phyloP scores from a whole-genome alignment of 2,888 invertebrate species.

The Quadroppia sp. region DNA sequence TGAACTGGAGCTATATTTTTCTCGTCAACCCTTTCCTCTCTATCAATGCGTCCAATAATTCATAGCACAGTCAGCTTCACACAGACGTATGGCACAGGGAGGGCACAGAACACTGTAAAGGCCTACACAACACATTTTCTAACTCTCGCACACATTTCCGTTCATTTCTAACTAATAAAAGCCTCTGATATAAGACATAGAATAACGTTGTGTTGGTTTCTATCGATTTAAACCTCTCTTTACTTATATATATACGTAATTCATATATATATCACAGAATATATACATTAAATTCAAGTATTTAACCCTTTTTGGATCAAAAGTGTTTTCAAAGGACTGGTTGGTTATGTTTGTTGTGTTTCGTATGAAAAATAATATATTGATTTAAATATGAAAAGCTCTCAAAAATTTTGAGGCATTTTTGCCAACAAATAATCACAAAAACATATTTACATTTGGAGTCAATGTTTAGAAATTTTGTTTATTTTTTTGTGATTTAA shows the following conservation, averaged over 20 bases:
- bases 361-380: conserved; percentile 8
- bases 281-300: conserved; percentile 6
- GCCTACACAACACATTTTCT: not conserved
- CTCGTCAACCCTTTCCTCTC: not conserved
- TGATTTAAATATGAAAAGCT: not conserved
- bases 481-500: no score
- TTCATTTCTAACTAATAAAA: not conserved
- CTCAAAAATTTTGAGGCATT: not conserved
- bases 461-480: no score
- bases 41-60: not conserved
- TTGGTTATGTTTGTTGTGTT: not conserved
- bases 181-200: conserved; percentile 9
- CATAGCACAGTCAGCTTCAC: not conserved
- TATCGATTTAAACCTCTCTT: conserved; percentile 17
- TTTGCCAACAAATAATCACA: no score
- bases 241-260: not conserved
- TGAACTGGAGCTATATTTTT: not conserved
- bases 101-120: not conserved
- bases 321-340: conserved; percentile 2
- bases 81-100: not conserved
- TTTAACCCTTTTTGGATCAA: not conserved
- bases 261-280: not conserved
- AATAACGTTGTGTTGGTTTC: conserved; percentile 7
- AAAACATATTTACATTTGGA: no score
- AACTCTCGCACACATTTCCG: conserved; percentile 4